Conservation (phyloP, 2,888 invertebrate species). For the Cephus pulcher region DNA sequence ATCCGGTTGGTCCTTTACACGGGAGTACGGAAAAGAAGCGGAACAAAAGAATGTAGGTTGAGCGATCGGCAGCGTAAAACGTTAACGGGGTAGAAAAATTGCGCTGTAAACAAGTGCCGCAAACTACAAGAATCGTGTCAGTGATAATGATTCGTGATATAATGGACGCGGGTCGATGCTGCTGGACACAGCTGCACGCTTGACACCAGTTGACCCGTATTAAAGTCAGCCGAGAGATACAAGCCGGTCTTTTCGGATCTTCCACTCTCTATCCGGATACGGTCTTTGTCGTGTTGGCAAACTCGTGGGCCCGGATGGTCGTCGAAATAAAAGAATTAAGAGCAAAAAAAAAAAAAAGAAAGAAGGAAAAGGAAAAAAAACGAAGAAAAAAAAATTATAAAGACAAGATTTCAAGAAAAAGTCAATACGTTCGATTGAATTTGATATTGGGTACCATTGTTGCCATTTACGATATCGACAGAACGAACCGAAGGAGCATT, state of each 20-base stretch:
- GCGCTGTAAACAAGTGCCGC: conserved; percentile 1
- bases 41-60: not conserved
- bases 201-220: conserved; percentile 58
- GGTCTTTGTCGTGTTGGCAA: not conserved
- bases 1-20: conserved; percentile 28
- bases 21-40: not conserved
- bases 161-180: conserved; percentile 18
- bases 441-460: not conserved
- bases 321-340: not conserved
- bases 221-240: conserved; percentile 21
- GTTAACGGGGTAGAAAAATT: not conserved
- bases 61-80: not conserved
- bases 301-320: not conserved
- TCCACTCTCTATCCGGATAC: not conserved
- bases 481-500: not conserved
- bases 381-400: not conserved
- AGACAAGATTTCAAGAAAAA: not conserved
- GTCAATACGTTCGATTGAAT: not conserved
- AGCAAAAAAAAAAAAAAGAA: too few species aligned
- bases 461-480: not conserved
- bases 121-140: conserved; percentile 10
- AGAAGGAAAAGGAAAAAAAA: not conserved
- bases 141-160: conserved; percentile 43
- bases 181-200: conserved; percentile 54
- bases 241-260: not conserved